Evolutionary conservation across 2,888 invertebrate genomes (phyloP).

Genomic region (Drosophila lacicola): DNA sequence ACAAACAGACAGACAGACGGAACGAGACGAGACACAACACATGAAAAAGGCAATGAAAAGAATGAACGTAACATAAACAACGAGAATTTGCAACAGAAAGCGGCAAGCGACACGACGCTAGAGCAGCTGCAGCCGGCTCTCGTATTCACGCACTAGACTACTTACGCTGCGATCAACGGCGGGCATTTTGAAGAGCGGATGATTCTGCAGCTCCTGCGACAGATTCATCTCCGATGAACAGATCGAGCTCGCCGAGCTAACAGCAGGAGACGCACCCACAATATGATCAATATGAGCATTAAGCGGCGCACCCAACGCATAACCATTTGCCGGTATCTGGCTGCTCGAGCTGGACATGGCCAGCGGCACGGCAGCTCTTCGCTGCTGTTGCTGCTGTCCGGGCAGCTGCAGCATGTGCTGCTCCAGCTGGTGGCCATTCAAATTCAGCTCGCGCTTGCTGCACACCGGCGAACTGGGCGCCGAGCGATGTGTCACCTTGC

Average conservation of each 20-base stretch:
- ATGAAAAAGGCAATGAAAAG: slow-evolving; percentile 61
- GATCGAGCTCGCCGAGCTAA: slow-evolving; percentile 84
- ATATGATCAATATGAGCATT: slow-evolving; percentile 77
- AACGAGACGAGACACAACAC: slow-evolving; percentile 36
- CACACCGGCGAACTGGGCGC: slow-evolving; percentile 89
- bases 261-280: slow-evolving; percentile 83
- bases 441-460: slow-evolving; percentile 83
- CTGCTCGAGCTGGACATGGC: slow-evolving; percentile 84
- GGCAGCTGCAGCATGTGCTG: slow-evolving; percentile 42
- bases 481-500: slow-evolving; percentile 84
- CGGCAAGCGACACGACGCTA: slow-evolving; percentile 22
- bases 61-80: slow-evolving; percentile 53
- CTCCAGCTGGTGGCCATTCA: slow-evolving; percentile 52
- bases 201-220: slow-evolving; percentile 87
- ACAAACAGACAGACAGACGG: slow-evolving; percentile 29
- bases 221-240: slow-evolving; percentile 85
- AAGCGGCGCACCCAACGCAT: slow-evolving; percentile 69
- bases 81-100: slow-evolving; percentile 23
- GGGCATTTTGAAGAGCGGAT: slow-evolving; percentile 86
- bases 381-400: slow-evolving; percentile 28
- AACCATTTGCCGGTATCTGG: slow-evolving; percentile 82
- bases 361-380: slow-evolving; percentile 72
- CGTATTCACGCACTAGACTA: slow-evolving; percentile 77
- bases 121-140: slow-evolving; percentile 57
- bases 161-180: slow-evolving; percentile 89